Evolutionary conservation across 1,140 invertebrate species (phyloP), one percentile per base, ranked within the genome.

Genomic region (Cotesia vestalis): DNA sequence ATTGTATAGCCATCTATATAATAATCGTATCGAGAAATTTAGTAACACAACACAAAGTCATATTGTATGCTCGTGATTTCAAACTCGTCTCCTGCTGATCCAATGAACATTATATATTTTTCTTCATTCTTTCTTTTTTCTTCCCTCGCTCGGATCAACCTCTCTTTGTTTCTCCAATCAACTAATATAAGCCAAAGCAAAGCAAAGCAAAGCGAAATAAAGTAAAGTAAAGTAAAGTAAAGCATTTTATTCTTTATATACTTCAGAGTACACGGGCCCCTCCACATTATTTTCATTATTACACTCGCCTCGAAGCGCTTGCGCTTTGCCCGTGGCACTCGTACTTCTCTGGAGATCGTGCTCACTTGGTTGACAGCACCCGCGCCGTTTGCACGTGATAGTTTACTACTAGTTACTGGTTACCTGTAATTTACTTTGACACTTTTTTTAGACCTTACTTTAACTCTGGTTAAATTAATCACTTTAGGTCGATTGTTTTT

Each of bases 321-420:
- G 72, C 72, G 72, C 67, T 66, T 46, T 9, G 52, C 53, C 66
- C 52, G 57, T 59, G 35, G 68, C 70, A 73, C 53, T 70, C 40
- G 57, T 51, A 57, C 62, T 40, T 57, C 69, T 11, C 59, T 20
- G 59, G 40, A 35, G 60, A 14, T 55, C 57, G 61, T 20, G 69
- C 69, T 76, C 78, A 81, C 80, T 81, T 75, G 73, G 79, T 77
- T 81, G 80, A 80, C 79, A 81, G 79, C 76, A 72, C 46, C 70
- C 74, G 74, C 69, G 66, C 52, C 53, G 63, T 57, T 20, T 17
- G 69, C 63, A 66, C 51, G 62, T 27, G 27, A 61, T 20, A 63
- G 2, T 61, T 5, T 52, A 59, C 55, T 27, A 27, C 27, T 27
- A 27, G 27, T 27, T 27, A 27, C 27, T 27, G 27, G 14, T 59